Base-by-base conservation (phyloP, 2,113 vertebrate genomes). In the Phodopus roborovskii region DNA sequence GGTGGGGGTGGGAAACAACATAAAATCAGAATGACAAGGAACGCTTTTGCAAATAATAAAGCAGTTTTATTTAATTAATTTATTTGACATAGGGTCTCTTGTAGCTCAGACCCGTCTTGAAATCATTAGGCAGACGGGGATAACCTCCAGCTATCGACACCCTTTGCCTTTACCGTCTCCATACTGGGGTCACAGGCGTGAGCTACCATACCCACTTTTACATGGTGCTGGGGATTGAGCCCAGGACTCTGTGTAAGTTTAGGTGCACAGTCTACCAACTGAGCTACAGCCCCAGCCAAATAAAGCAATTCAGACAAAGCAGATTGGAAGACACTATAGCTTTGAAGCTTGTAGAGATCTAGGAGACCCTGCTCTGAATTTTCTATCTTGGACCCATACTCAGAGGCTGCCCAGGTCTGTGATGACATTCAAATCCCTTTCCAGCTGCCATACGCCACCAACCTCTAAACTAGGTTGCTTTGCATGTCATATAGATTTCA, bases 11-110 rank as follows among this genome's bases (percentile, higher is more conserved):
- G 91, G 82, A 90, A 3, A 62, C 58, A 92, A 73, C 60, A 24
- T 16, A 79, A 93, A 91, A 85, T 26, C 10, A 73, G 36, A 68
- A 42, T 19, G 24, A 58, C 88, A 82, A 82, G 78, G 39, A 88
- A 66, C 7, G 45, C 64, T 75, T 58, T 90, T 36, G 6, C 45
- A 45, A 39, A 92, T 68, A 60, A 42, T 20, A 58, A 19, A 56
- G 13, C 50, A 68, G 19, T 50, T 70, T 53, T 70, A 16, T 70
- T n/a, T 70, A 39, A 30, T 88, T 12, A 4, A 24, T 15, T 8
- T 36, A 26, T 70, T 50, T 87, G 28, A 19, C n/a, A 19, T 45
- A 66, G 28, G 28, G 17, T 71, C 20, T 56, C 17, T 24, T 53
- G 5, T 28, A 7, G 33, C 11, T 36, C 58, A 84, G n/a, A 39